Percentiles rank a stretch among this genome's conserved stretches.
These are phyloP conservation scores for Andrena cerasifolii DNA, from an alignment of 1,140 invertebrate genomes.

Conservation along the genomic window DNA sequence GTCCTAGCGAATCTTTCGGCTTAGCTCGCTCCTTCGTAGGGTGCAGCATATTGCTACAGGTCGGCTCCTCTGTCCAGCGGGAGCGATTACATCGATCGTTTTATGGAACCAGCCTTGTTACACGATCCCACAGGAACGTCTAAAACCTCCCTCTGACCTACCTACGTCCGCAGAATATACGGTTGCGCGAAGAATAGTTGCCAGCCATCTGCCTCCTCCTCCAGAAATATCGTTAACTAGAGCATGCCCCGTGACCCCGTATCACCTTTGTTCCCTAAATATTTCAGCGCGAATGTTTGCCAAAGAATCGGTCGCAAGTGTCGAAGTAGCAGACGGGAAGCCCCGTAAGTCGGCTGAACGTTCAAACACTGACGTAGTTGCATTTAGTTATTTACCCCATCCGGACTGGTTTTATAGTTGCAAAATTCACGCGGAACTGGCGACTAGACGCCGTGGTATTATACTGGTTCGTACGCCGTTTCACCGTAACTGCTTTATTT, in stretches of 20 bases:
- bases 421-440: not conserved
- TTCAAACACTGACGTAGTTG: too few relatives aligned
- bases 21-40: constrained; percentile 24
- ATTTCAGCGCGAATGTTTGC: not conserved
- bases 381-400: not conserved
- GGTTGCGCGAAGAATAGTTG: not conserved
- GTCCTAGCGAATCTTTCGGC: constrained; percentile 45
- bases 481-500: not conserved
- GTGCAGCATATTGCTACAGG: constrained; percentile 22
- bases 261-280: constrained; percentile 1
- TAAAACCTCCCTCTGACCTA: constrained; percentile 30
- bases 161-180: constrained; percentile 27
- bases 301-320: too few relatives aligned
- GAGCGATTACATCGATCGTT: constrained; percentile 71
- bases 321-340: too few relatives aligned
- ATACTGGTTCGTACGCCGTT: not conserved
- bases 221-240: constrained; percentile 11
- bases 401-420: not conserved
- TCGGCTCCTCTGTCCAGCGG: constrained; percentile 35
- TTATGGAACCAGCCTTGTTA: constrained; percentile 69
- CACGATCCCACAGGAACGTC: constrained; percentile 47
- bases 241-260: not conserved
- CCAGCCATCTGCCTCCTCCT: not conserved
- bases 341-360: too few relatives aligned
- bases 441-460: too few relatives aligned